Evolutionary conservation across 2,797 vertebrate genomes (phyloP), one percentile per base, ranked within the genome.

Genomic region (Smutsia gigantea): DNA sequence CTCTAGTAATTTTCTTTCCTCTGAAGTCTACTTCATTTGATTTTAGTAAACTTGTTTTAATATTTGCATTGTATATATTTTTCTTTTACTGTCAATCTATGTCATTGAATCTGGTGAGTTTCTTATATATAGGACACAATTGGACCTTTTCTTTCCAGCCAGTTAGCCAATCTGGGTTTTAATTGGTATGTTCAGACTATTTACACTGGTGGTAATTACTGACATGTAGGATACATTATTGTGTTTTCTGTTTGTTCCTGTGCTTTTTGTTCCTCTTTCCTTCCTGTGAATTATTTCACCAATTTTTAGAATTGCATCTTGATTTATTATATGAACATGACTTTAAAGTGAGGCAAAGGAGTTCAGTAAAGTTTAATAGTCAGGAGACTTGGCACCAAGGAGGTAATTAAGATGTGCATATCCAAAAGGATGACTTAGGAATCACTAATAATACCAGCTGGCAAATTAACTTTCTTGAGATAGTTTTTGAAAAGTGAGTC

Each of bases 11-110:
- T 51, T 91, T 77, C 69, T 83, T 87, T 83, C 27, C 55, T 71
- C n/a, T 75, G 23, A 91, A 91, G 34, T 86, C 34, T 92, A 72
- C 55, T 68, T 75, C 81, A 86, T 29, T 59, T 87, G 69, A 87
- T 34, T 51, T 90, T 51, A 90, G 39, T 4, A 59, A 13, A 87
- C 21, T 49, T 90, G 49, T 25, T 61, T 74, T 87, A 82, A 37
- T 81, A 39, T 81, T 42, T 53, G 17, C 23, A 87, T 2, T 49
- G 13, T 25, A 34, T 42, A 13, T 57, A 86, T 77, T 87, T 64
- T 84, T 61, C 49, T 77, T 53, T 84, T 55, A 63, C 31, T 51
- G 11, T 91, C 61, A 64, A 15, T 71, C 63, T 83, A 57, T 25
- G 34, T n/a, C 14, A 59, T 0, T 87, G 12, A 39, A 34, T 51